A percentile compares a stretch with the other conserved stretches of the same genome.
Conservation (phyloP, 2,113 vertebrate species). For the Astur gentilis region DNA sequence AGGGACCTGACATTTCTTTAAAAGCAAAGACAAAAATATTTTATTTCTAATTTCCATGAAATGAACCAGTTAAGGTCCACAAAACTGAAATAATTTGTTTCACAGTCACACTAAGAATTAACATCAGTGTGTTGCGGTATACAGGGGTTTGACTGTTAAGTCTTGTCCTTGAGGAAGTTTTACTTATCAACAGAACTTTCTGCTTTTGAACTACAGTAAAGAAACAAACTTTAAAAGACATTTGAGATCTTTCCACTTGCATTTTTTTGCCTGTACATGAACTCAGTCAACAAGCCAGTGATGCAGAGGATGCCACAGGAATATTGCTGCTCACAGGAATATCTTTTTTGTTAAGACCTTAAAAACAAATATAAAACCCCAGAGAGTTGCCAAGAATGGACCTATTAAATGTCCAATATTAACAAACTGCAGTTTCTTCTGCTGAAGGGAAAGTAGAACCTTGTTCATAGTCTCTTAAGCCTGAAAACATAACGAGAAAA, state of each 20-base stretch:
- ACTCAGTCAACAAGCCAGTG: background rate
- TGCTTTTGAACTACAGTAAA: background rate
- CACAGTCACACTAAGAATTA: background rate
- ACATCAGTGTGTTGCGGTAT: accelerated
- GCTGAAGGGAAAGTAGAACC: background rate
- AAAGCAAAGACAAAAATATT: background rate
- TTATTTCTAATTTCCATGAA: background rate
- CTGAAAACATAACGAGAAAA: background rate
- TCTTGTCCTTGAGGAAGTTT: background rate
- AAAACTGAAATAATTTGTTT: background rate
- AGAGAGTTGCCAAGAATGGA: background rate
- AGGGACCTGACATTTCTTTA: background rate
- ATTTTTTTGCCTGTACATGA: background rate
- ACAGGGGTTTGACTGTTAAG: background rate
- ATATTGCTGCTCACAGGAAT: background rate
- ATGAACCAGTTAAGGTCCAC: background rate
- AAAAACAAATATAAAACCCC: background rate
- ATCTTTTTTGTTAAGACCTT: background rate
- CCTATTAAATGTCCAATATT: background rate
- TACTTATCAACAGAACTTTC: background rate
- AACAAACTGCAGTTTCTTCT: background rate
- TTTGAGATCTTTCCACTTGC: background rate
- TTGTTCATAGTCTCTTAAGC: background rate
- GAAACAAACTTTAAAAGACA: background rate
- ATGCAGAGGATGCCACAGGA: background rate